Evolutionary conservation across 1,140 invertebrate genomes (phyloP).

Genomic region (Bombus soroeensis): DNA sequence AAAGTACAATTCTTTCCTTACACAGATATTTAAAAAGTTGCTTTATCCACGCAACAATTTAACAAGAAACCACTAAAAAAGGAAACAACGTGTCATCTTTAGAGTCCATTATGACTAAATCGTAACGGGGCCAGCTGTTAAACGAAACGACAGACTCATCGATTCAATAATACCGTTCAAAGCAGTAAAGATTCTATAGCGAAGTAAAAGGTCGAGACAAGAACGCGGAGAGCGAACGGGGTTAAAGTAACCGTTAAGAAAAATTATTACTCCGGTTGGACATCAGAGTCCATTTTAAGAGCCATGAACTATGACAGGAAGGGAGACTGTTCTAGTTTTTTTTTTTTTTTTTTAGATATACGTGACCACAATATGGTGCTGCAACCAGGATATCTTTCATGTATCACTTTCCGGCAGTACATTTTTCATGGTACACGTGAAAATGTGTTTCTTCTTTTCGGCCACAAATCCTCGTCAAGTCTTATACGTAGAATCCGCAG

Average conservation of each 20-base stretch:
- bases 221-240: constrained; percentile 7
- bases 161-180: background rate
- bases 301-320: constrained; percentile 22
- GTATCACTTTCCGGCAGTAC: constrained; percentile 52
- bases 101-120: background rate
- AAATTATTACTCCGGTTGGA: constrained; percentile 56
- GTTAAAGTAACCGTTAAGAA: constrained; percentile 36
- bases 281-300: constrained; percentile 23
- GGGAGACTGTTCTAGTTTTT: constrained; percentile 3
- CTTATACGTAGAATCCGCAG: background rate
- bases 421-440: constrained; percentile 45
- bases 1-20: background rate
- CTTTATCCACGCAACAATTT: background rate
- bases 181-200: background rate
- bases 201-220: background rate
- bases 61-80: background rate
- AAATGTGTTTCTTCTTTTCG: constrained; percentile 16
- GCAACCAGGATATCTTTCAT: constrained; percentile 26
- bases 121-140: background rate
- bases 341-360: constrained; percentile 18
- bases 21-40: background rate
- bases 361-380: constrained; percentile 47
- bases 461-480: constrained; percentile 26
- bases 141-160: background rate
- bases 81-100: background rate